Conservation (phyloP, 2,113 vertebrate species). For the Cyphomyrus discorhynchus region DNA sequence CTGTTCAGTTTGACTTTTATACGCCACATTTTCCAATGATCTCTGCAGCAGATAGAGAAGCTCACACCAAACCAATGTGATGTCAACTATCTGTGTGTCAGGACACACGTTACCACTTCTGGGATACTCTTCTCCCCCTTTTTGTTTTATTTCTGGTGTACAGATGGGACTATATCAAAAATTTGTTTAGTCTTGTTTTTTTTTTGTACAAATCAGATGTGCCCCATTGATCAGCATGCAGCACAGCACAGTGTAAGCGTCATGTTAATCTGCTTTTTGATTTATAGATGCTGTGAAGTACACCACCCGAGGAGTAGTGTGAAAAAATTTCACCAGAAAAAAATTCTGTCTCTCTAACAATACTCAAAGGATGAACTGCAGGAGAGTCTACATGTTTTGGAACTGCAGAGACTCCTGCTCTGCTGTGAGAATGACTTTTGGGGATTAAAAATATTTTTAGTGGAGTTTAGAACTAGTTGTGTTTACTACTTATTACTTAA, state of each 20-base stretch:
- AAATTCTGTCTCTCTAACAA: neutral
- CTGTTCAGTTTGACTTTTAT: neutral
- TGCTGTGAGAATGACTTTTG: neutral
- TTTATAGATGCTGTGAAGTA: neutral
- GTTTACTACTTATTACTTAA: slow-evolving; percentile 9
- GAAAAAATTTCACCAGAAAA: neutral
- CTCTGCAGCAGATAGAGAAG: neutral
- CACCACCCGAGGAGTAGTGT: neutral
- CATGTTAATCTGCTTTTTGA: slow-evolving; percentile 11
- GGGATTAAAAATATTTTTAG: slow-evolving; percentile 4
- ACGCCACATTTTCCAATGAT: neutral
- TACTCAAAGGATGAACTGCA: neutral
- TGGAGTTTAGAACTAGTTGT: neutral
- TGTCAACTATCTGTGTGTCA: neutral
- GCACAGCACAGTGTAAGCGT: neutral
- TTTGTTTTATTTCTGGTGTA: neutral
- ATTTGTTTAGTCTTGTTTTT: neutral
- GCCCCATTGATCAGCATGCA: neutral
- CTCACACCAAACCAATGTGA: neutral
- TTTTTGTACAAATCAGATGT: neutral
- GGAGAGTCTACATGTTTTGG: neutral
- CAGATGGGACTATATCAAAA: neutral
- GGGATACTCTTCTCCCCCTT: neutral
- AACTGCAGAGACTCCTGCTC: neutral
- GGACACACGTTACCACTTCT: neutral